Evolutionary conservation across 2,888 invertebrate species (phyloP).

Genomic region (Napeogenes inachia): DNA sequence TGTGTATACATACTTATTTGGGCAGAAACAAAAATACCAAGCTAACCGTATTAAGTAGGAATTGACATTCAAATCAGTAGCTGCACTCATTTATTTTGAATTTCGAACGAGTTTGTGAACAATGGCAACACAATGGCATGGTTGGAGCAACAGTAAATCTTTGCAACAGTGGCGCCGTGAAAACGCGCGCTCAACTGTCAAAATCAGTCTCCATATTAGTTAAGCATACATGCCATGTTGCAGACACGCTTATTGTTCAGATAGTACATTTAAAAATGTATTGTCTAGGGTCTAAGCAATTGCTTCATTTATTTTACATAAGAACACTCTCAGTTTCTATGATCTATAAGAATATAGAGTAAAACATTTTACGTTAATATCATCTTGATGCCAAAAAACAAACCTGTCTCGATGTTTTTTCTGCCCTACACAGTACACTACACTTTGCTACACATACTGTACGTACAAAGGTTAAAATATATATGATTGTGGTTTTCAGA

Average conservation of each 20-base stretch:
- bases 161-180: constrained; percentile 70
- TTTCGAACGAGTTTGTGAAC: constrained; percentile 60
- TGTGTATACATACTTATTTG: constrained; percentile 45
- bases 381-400: no score
- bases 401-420: no score
- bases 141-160: constrained; percentile 74
- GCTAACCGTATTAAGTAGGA: constrained; percentile 63
- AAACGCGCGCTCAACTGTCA: constrained; percentile 58
- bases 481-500: no score
- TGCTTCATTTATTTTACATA: constrained; percentile 22
- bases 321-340: neutral
- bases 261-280: constrained; percentile 11
- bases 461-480: no score
- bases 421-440: no score
- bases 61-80: constrained; percentile 76
- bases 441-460: no score
- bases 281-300: constrained; percentile 11
- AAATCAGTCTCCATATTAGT: constrained; percentile 62
- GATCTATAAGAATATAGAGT: no score
- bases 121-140: constrained; percentile 62
- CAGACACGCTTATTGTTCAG: constrained; percentile 12
- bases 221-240: constrained; percentile 22
- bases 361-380: no score
- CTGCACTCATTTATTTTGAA: constrained; percentile 68
- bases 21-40: constrained; percentile 64